Base-by-base conservation (phyloP, 2,888 invertebrate genomes). In the Uropetala carovei region DNA sequence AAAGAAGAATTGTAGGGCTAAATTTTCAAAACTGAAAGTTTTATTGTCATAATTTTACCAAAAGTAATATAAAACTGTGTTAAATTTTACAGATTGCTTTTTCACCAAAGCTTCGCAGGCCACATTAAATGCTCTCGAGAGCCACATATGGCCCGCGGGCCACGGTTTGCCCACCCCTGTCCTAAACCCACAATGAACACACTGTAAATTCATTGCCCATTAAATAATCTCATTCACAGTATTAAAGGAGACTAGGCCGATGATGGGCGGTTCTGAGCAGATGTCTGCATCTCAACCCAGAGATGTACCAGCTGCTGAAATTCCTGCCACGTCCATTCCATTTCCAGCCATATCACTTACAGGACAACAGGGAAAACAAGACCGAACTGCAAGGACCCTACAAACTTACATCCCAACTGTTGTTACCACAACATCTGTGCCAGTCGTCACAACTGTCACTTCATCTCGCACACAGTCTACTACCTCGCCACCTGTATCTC, bases 351-450 rank as follows among this genome's bases (percentile, higher is more conserved):
- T 68, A 9, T n/a, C 64, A 27, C 30, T 64, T 59, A 30, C 64
- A 3, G 89, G 89, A 68, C 89, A 64, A 13, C 89, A 64, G n/a
- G 89, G 89, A 11, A 89, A 89, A 56, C 60, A 64, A n/a, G 89
- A 89, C 43, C 89, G 68, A 30, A 64, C 30, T 11, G n/a, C 89
- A 1, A 89, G 89, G 68, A 11, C 56, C 83, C 43, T 83, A 57
- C 18, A 43, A 57, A 68, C 16, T 56, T 89, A 89, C 43, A 43
- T 89, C 16, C 89, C 89, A 8, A 89, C 89, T 11, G 30, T 64
- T 13, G 89, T 89, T 27, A 89, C 89, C n/a, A 89, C 89, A 16
- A 60, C 89, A 9, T 64, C 64, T 68, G 89, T 64, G 18, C 64
- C 60, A 27, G 64, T 64, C 4, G 27, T 27, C 18, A 58, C 86